Percentiles rank a stretch among this genome's conserved stretches.
Evolutionary conservation across 1,140 invertebrate genomes (phyloP).

Genomic region (Calycopis cecrops): DNA sequence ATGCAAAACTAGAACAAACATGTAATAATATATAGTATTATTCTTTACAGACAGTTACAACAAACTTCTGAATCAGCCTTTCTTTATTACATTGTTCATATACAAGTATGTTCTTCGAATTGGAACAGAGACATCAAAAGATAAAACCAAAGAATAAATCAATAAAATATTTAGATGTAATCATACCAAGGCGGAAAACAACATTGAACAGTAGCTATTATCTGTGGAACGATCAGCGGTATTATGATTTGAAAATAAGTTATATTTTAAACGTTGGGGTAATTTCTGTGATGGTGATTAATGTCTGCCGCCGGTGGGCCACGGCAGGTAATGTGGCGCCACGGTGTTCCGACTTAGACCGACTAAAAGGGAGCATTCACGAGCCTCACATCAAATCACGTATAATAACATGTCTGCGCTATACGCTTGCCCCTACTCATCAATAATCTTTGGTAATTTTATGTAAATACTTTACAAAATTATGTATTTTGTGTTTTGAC

Average conservation of each 20-base stretch:
- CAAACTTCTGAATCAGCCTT: too few relatives aligned
- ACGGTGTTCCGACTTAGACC: constrained; percentile 19
- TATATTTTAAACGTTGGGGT: constrained; percentile 63
- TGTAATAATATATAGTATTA: too few relatives aligned
- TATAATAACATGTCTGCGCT: constrained; percentile 2
- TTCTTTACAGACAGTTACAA: too few relatives aligned
- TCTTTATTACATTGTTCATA: too few relatives aligned
- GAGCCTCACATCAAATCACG: constrained; percentile 1
- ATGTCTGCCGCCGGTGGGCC: constrained; percentile 50
- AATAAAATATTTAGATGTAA: too few relatives aligned
- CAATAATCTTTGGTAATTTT: background rate
- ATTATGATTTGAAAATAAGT: constrained; percentile 17
- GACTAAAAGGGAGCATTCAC: constrained; percentile 10
- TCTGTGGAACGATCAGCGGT: constrained; percentile 18
- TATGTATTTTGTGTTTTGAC: too few relatives aligned
- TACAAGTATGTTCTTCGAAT: too few relatives aligned
- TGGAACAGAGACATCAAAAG: too few relatives aligned
- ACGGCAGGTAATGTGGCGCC: constrained; percentile 48
- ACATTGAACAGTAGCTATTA: constrained; percentile 25
- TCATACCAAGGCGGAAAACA: background rate
- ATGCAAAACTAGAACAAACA: too few relatives aligned
- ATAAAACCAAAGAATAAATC: too few relatives aligned
- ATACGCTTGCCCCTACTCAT: background rate
- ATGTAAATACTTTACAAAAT: constrained; percentile 2
- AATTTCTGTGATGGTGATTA: constrained; percentile 72